These are phyloP conservation scores for Echinometra lucunter DNA, from an alignment of 53 echinoderm and acorn worm species.

Conservation along the genomic window DNA sequence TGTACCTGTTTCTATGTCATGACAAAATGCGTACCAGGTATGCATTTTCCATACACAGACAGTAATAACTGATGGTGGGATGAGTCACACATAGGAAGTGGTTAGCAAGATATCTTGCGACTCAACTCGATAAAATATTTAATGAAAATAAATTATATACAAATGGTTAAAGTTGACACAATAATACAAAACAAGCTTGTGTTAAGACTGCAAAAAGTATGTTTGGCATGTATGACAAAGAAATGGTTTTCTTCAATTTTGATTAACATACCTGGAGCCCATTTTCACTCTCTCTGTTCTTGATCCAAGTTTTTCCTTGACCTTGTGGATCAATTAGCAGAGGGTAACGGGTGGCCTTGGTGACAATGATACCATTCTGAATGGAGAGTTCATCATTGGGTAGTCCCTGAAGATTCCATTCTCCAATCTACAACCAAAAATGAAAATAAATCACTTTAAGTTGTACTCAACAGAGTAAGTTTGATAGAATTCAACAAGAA, in stretches of 20 bases:
- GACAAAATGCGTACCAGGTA: too few species aligned
- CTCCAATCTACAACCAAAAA: slow-evolving; percentile 81
- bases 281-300: slow-evolving; percentile 89
- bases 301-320: slow-evolving; percentile 98
- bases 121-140: too few species aligned
- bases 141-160: too few species aligned
- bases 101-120: too few species aligned
- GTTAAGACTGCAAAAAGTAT: background rate
- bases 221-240: background rate
- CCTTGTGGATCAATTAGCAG: slow-evolving; percentile 98
- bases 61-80: too few species aligned
- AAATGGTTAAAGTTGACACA: too few species aligned
- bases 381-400: slow-evolving; percentile 97
- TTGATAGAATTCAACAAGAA: too few species aligned
- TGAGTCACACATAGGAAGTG: too few species aligned
- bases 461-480: too few species aligned
- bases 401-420: slow-evolving; percentile 98
- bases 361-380: slow-evolving; percentile 99
- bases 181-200: too few species aligned
- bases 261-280: slow-evolving; percentile 83
- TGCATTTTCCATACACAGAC: too few species aligned
- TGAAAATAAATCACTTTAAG: background rate
- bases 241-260: background rate
- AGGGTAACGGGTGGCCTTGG: slow-evolving; percentile 97
- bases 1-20: too few species aligned